These are phyloP conservation scores for Hydrotaea cyrtoneurina DNA, from an alignment of 2,888 invertebrate genomes.

Conservation along the genomic window DNA sequence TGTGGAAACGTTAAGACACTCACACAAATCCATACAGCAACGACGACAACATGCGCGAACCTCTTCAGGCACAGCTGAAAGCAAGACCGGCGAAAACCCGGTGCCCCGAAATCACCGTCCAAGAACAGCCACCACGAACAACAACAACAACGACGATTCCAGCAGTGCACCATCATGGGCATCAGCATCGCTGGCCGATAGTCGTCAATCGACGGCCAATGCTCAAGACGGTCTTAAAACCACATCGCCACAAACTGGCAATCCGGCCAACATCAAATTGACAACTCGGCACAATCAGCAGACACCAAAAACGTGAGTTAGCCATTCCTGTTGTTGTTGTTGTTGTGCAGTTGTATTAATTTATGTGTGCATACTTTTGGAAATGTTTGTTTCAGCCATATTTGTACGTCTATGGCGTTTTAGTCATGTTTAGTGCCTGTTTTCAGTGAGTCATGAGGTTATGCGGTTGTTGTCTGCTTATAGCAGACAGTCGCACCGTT, in stretches of 20 bases:
- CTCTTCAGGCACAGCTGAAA: constrained; percentile 6
- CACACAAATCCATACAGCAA: constrained; percentile 49
- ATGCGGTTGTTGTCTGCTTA: constrained; percentile 39
- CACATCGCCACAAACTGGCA: constrained; percentile 49
- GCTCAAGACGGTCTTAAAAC: constrained; percentile 50
- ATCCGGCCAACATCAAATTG: constrained; percentile 44
- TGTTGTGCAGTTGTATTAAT: constrained; percentile 27
- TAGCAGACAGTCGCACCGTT: too few relatives aligned
- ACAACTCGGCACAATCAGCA: constrained; percentile 67
- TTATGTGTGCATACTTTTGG: constrained; percentile 35
- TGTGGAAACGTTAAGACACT: constrained; percentile 46
- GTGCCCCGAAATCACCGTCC: constrained; percentile 32
- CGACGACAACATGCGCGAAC: constrained; percentile 55
- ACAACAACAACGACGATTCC: constrained; percentile 38
- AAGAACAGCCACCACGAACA: constrained; percentile 47
- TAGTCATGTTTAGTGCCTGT: constrained; percentile 43
- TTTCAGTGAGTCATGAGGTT: constrained; percentile 62
- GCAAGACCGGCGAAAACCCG: constrained; percentile 55
- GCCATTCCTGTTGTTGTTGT: constrained; percentile 50
- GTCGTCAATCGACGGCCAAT: constrained; percentile 43
- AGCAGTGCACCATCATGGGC: constrained; percentile 37
- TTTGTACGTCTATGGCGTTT: constrained; percentile 25
- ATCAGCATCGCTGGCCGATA: constrained; percentile 46
- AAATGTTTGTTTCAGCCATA: constrained; percentile 37
- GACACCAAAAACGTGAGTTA: constrained; percentile 79